Evolutionary conservation across 2,888 invertebrate species (phyloP).

Genomic region (Athrips mouffetella): DNA sequence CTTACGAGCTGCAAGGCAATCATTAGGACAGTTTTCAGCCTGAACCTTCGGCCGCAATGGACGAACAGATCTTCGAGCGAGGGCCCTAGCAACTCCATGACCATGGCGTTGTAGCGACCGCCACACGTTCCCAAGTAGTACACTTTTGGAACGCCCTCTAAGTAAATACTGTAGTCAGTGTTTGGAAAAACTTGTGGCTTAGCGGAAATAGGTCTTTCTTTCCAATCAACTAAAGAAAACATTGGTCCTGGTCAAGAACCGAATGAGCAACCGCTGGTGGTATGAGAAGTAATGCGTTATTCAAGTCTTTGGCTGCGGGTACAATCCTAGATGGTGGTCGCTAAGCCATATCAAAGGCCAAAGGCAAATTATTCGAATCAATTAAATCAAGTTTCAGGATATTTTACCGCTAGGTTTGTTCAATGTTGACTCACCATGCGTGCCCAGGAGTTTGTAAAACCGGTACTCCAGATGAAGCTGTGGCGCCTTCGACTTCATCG

Average conservation of each 20-base stretch:
- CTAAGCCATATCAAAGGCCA: no score
- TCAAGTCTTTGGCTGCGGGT: no score
- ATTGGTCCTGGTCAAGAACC: background rate
- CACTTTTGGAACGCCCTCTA: slow-evolving; percentile 99
- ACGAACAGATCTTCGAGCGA: slow-evolving; percentile 99
- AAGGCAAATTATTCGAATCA: no score
- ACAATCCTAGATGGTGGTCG: no score
- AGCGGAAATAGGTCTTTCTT: no score
- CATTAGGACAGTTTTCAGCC: slow-evolving; percentile 98
- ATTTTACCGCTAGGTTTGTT: no score
- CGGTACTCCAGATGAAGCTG: slow-evolving; percentile 99
- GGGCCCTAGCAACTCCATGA: slow-evolving; percentile 99
- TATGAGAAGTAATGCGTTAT: no score
- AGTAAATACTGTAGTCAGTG: slow-evolving; percentile 49
- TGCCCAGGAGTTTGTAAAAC: slow-evolving; percentile 99
- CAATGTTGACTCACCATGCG: slow-evolving; percentile 89
- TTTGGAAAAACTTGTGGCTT: background rate
- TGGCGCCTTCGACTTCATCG: slow-evolving; percentile 99
- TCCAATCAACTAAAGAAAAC: no score
- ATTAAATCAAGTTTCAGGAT: no score
- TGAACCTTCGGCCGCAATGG: slow-evolving; percentile 98
- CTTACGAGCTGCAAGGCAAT: slow-evolving; percentile 98
- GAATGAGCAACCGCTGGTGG: background rate
- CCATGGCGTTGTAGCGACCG: slow-evolving; percentile 98
- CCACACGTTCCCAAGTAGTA: slow-evolving; percentile 99